Conservation (phyloP, 2,113 vertebrate genomes). For the Alethe castanea region DNA sequence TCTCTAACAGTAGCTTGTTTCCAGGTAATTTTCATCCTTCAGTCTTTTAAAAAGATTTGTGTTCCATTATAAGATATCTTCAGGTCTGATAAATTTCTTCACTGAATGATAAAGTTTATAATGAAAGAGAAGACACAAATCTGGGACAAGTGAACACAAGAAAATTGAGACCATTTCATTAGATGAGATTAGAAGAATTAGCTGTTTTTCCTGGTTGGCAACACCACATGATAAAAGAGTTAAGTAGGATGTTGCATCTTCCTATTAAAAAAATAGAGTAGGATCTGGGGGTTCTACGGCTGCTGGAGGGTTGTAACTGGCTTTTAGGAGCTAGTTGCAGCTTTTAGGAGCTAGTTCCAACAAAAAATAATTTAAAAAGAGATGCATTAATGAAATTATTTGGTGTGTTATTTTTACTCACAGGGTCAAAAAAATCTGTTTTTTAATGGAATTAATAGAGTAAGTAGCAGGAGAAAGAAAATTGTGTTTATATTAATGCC, state of each 20-base stretch:
- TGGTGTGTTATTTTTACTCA: background rate
- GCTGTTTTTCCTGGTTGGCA: background rate
- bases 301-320: background rate
- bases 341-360: background rate
- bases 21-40: background rate
- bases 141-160: background rate
- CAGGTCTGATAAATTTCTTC: background rate
- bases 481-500: background rate
- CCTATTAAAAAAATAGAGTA: background rate
- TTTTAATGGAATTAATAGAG: background rate
- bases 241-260: background rate
- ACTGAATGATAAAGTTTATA: background rate
- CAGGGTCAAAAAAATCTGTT: background rate
- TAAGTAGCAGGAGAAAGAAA: background rate
- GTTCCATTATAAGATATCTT: background rate
- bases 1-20: background rate
- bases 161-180: background rate
- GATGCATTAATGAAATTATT: fast-evolving
- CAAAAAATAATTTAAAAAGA: background rate
- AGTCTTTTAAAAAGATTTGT: background rate
- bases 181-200: background rate
- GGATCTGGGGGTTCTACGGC: background rate
- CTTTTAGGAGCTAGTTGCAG: background rate
- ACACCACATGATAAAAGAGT: background rate
- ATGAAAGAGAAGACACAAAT: background rate